These are phyloP conservation scores for Carcharodon carcharias DNA, from an alignment of 2,797 vertebrate species.

Conservation along the genomic window DNA sequence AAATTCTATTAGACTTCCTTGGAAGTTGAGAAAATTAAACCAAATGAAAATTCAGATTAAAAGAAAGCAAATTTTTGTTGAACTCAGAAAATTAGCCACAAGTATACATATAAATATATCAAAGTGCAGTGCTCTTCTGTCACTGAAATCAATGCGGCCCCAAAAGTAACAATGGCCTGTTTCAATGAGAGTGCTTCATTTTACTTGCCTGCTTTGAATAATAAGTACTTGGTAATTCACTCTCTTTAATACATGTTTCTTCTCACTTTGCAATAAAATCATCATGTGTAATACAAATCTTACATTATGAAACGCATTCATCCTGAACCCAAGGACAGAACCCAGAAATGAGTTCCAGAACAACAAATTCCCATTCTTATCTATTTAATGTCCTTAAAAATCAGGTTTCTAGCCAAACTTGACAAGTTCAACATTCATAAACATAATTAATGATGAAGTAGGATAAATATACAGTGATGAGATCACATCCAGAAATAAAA, in stretches of 20 bases:
- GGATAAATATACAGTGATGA: neutral
- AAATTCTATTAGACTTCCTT: neutral
- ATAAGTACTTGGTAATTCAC: neutral
- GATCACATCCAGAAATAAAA: conserved; percentile 8
- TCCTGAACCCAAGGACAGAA: neutral
- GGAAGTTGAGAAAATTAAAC: neutral
- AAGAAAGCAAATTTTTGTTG: neutral
- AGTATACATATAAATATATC: neutral
- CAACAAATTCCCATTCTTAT: neutral
- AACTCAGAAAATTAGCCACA: neutral
- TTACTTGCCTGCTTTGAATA: neutral
- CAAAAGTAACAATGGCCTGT: neutral
- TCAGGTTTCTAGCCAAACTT: neutral
- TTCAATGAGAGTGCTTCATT: neutral
- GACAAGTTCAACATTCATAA: conserved; percentile 4
- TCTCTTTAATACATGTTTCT: neutral
- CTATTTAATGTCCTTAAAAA: neutral
- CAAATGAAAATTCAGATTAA: no score
- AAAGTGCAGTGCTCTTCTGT: neutral
- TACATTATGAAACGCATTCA: neutral
- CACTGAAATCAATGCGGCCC: neutral
- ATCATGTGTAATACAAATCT: neutral
- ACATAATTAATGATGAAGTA: conserved; percentile 11
- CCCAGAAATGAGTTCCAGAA: neutral
- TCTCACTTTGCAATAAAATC: neutral